Conservation (phyloP, 2,113 vertebrate species). For the Passer domesticus region DNA sequence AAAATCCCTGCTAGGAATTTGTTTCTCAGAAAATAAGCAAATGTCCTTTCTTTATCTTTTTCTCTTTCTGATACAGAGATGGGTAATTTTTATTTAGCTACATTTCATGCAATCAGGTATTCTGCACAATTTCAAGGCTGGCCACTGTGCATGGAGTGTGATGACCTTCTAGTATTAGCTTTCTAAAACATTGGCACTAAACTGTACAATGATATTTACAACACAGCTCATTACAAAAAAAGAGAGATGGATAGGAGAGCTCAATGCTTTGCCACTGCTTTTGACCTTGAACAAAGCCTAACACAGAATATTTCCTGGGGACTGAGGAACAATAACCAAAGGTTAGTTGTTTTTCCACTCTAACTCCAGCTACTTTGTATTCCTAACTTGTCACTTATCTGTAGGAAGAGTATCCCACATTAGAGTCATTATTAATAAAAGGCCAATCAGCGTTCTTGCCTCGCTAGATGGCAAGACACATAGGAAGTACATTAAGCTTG, state of each 20-base stretch:
- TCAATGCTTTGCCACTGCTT: background rate
- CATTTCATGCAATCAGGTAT: background rate
- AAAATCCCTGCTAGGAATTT: background rate
- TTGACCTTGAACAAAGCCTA: background rate
- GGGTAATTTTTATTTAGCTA: background rate
- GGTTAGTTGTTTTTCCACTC: background rate
- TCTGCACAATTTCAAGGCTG: background rate
- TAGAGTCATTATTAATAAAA: background rate
- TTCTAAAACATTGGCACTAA: background rate
- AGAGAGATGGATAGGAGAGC: background rate
- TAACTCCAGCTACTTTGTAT: background rate
- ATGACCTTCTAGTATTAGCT: background rate
- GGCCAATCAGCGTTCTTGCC: background rate
- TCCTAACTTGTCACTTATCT: background rate
- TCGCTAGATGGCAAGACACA: background rate
- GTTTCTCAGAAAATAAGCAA: background rate
- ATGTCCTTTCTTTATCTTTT: background rate
- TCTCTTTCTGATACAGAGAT: background rate
- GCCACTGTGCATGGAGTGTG: background rate
- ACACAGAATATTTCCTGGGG: background rate
- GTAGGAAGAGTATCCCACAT: background rate
- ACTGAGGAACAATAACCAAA: background rate
- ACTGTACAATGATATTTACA: background rate
- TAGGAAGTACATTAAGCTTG: background rate
- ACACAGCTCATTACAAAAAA: background rate